phyloP scores from a whole-genome alignment of 2,888 invertebrate genomes.

The Ichneumoninae sp. region DNA sequence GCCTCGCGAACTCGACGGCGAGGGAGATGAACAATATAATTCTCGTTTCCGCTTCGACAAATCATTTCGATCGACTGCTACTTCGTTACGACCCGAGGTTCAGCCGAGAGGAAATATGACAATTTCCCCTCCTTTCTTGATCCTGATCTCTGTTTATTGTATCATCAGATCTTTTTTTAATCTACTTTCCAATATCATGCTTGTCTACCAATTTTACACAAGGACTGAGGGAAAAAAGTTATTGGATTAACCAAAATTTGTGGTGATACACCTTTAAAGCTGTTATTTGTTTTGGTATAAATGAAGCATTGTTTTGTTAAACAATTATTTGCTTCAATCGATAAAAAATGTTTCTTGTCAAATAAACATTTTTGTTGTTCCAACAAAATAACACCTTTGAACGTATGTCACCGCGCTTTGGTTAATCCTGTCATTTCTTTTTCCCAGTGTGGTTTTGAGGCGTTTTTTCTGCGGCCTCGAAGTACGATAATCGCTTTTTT shows the following conservation, averaged over 20 bases:
- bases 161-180: background rate
- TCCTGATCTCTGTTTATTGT: slow-evolving; percentile 19
- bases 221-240: background rate
- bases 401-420: too few relatives aligned
- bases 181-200: background rate
- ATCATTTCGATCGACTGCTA: slow-evolving; percentile 58
- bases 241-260: too few relatives aligned
- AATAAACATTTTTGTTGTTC: too few relatives aligned
- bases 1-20: slow-evolving; percentile 7
- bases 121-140: slow-evolving; percentile 25
- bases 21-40: slow-evolving; percentile 55
- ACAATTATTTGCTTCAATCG: too few relatives aligned
- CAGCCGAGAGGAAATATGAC: slow-evolving; percentile 48
- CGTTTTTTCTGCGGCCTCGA: background rate
- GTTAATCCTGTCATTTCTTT: too few relatives aligned
- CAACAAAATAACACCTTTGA: too few relatives aligned
- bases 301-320: too few relatives aligned
- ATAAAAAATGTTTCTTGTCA: too few relatives aligned
- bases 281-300: too few relatives aligned
- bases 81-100: slow-evolving; percentile 60
- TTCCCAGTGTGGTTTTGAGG: too few relatives aligned
- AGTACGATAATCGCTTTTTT: background rate
- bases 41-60: slow-evolving; percentile 60
- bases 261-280: too few relatives aligned
- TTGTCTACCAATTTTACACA: background rate